Conservation (phyloP, 2,888 invertebrate genomes). For the Petrophora chlorosata region DNA sequence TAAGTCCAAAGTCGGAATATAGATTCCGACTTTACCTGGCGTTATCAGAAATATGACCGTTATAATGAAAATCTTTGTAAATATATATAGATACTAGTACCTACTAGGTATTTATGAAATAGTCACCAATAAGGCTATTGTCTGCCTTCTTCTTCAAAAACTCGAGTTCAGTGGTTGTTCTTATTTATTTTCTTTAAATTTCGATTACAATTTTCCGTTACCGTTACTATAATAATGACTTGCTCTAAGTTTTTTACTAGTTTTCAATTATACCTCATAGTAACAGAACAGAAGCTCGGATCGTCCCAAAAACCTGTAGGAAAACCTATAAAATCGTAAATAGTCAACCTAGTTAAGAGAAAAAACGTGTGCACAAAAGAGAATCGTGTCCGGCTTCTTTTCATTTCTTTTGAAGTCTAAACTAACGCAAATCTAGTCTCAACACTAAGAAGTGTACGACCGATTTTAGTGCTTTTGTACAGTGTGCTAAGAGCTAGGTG, state of each 20-base stretch:
- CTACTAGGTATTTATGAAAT: no score
- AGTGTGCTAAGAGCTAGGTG: conserved; percentile 13
- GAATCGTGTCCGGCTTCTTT: conserved; percentile 5
- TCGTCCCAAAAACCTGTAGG: not conserved
- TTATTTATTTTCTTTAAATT: not conserved
- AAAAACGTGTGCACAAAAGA: not conserved
- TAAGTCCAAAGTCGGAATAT: no score
- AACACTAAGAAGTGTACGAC: not conserved
- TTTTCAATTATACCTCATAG: not conserved
- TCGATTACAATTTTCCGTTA: no score
- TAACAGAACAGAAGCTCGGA: not conserved
- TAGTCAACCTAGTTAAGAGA: conserved; percentile 9
- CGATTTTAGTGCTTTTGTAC: conserved; percentile 25
- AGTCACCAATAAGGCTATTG: no score
- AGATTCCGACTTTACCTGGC: no score
- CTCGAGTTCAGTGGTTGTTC: no score
- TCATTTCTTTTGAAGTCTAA: conserved; percentile 14
- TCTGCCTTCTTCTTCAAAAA: no score
- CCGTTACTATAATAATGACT: not conserved
- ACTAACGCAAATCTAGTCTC: not conserved
- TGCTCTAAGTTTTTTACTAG: not conserved
- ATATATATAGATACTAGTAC: no score
- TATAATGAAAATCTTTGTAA: no score
- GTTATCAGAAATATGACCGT: no score
- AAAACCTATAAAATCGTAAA: conserved; percentile 12